phyloP scores from a whole-genome alignment of 2,113 vertebrate genomes.

The Coracopsis vasa region DNA sequence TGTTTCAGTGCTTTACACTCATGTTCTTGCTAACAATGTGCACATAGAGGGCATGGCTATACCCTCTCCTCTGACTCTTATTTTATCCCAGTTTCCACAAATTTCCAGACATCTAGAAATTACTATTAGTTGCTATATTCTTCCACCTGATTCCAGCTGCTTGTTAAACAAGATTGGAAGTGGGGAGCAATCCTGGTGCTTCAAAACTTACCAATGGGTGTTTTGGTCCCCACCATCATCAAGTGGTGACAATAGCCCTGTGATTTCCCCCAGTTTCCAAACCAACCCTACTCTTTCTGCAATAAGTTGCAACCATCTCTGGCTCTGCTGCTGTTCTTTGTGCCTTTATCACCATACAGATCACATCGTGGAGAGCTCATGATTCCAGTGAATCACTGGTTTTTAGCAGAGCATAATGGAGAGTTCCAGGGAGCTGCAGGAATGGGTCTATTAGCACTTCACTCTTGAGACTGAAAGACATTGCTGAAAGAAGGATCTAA shows the following conservation, averaged over 20 bases:
- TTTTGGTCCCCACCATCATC: neutral
- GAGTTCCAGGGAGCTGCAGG: neutral
- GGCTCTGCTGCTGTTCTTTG: neutral
- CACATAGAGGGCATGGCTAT: fast-evolving
- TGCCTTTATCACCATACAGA: neutral
- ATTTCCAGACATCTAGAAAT: neutral
- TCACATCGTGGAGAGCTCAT: fast-evolving
- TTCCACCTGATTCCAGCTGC: neutral
- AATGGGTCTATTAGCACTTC: neutral
- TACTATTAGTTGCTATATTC: neutral
- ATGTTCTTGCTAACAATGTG: fast-evolving
- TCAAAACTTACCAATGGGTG: neutral
- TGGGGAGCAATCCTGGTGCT: neutral
- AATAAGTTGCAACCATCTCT: neutral
- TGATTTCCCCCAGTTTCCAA: neutral
- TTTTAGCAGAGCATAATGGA: neutral
- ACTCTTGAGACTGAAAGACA: neutral
- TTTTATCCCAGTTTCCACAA: neutral
- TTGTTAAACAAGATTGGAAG: neutral
- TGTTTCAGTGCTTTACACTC: neutral
- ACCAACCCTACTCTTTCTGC: neutral
- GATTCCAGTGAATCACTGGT: neutral
- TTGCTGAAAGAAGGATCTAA: neutral
- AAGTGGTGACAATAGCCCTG: neutral
- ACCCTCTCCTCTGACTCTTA: neutral